Base-by-base conservation (phyloP, 2,797 vertebrate genomes). In the Sebastes baramenuke region DNA sequence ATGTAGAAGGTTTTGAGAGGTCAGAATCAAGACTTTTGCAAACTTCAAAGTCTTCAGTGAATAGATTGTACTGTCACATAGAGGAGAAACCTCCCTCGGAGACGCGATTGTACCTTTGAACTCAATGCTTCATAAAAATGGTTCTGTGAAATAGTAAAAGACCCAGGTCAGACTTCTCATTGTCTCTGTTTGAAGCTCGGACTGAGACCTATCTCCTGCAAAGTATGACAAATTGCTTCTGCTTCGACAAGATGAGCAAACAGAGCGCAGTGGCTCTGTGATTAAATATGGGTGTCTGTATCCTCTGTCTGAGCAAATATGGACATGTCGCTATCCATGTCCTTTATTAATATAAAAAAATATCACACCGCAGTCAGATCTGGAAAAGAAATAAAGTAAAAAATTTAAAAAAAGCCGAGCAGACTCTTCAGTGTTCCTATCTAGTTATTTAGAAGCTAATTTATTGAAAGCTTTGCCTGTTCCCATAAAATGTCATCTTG, bases 181-280 rank as follows among this genome's bases (percentile, higher is more conserved):
- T 86, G 89, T 90, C 79, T 86, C 75, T 74, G 69, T 81, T 83
- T 88, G 85, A 87, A 73, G 78, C 78, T 76, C 1, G 16, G 76
- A 86, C 84, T 81, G 87, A 88, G 75, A 86, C 74, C 81, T 71
- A 77, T 87, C 85, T 79, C 59, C 71, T 72, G 80, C 72, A 88
- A 90, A 87, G 85, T 86, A 89, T 90, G 90, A 92, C 85, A 89
- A 87, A 92, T 90, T 87, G 82, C 81, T 81, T 89, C 72, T 80
- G 83, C 79, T 88, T 67, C 42, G 2, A 68, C 70, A 55, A 73
- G 81, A 87, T 73, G 83, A 81, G 72, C 76, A 81, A 90, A 87
- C 75, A 83, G 25, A 74, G 78, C 18, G 11, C 38, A 22, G 70
- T 29, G 73, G 58, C 66, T 79, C 29, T 46, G 67, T 83, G 79